Conservation (phyloP, 2,113 vertebrate species). For the Plecturocebus donacophilus region DNA sequence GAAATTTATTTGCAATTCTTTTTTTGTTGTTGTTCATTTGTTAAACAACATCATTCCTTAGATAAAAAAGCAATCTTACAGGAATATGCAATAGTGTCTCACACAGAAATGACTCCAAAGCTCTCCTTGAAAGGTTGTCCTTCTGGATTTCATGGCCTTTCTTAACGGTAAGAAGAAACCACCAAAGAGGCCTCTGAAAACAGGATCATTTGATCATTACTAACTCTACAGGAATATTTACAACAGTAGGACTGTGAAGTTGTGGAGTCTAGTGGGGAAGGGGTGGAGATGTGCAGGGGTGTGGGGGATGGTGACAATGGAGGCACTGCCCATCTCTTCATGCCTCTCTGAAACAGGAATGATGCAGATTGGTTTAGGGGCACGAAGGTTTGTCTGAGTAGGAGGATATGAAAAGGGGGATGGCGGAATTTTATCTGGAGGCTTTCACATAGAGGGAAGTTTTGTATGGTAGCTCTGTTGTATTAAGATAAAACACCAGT, state of each 20-base stretch:
- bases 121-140: slow-evolving; percentile 79
- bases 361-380: not conserved
- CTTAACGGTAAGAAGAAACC: slow-evolving; percentile 94
- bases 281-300: slow-evolving; percentile 30
- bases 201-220: slow-evolving; percentile 93
- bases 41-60: slow-evolving; percentile 99
- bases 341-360: not conserved
- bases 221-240: slow-evolving; percentile 94
- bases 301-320: slow-evolving; percentile 42
- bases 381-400: not conserved
- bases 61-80: slow-evolving; percentile 99
- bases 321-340: not conserved
- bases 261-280: slow-evolving; percentile 83
- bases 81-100: slow-evolving; percentile 98
- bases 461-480: slow-evolving; percentile 76
- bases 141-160: slow-evolving; percentile 86
- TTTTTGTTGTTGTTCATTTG: slow-evolving; percentile 85
- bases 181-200: slow-evolving; percentile 93
- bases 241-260: slow-evolving; percentile 84
- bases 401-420: slow-evolving; percentile 44
- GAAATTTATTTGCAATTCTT: slow-evolving; percentile 97
- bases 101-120: slow-evolving; percentile 87
- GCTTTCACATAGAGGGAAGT: slow-evolving; percentile 63
- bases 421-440: slow-evolving; percentile 63
- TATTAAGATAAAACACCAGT: slow-evolving; percentile 75